A percentile compares a stretch with the other conserved stretches of the same genome.
phyloP scores from a whole-genome alignment of 2,113 vertebrate species.

The Mormyrus iriodes region DNA sequence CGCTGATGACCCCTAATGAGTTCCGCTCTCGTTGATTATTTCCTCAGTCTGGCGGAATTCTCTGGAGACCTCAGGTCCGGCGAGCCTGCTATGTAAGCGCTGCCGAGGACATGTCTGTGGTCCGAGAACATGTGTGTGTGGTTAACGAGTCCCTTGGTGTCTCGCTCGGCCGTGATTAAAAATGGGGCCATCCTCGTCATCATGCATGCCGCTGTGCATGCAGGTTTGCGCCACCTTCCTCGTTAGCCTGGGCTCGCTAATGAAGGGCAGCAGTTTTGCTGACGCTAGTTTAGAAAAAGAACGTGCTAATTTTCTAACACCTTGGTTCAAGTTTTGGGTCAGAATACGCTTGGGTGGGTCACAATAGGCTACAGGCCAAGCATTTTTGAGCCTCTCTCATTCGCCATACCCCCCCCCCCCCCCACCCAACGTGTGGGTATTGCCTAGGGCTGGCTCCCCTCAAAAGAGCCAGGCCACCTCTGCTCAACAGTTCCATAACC shows the following conservation, averaged over 20 bases:
- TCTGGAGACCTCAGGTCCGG: not conserved
- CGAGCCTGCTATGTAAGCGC: not conserved
- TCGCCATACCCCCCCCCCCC: not conserved
- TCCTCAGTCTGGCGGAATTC: not conserved
- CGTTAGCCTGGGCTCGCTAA: not conserved
- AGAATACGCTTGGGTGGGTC: not conserved
- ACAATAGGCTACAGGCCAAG: not conserved
- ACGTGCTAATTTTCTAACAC: not conserved
- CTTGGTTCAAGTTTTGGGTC: not conserved
- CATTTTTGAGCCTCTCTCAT: not conserved
- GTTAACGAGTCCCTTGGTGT: not conserved
- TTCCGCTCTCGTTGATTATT: constrained; percentile 11
- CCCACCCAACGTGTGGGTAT: not conserved
- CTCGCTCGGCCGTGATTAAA: not conserved
- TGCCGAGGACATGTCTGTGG: not conserved
- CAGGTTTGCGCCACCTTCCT: not conserved
- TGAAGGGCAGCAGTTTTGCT: not conserved
- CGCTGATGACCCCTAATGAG: constrained; percentile 8
- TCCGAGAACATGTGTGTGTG: not conserved
- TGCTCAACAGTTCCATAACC: not conserved
- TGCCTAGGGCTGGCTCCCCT: not conserved
- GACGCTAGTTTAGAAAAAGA: not conserved
- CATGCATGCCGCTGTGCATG: not conserved
- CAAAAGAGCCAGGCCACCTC: not conserved
- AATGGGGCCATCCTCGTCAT: not conserved